Evolutionary conservation across 2,888 invertebrate genomes (phyloP).

Genomic region (Pristionchus japonicus): DNA sequence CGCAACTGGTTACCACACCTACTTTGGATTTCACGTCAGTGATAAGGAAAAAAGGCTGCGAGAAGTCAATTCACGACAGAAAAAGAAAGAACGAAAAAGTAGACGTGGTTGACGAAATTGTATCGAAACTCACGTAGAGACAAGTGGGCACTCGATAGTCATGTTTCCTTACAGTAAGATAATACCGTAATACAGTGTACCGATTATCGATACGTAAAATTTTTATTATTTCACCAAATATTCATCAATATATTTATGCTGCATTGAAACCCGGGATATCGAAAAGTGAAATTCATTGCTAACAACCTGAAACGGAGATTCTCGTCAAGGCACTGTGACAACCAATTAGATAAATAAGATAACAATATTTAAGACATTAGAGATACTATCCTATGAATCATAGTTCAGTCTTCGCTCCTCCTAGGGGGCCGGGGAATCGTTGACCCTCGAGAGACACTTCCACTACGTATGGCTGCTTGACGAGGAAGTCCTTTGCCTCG

Average conservation of each 20-base stretch:
- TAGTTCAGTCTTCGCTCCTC: constrained; percentile 32
- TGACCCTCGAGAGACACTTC: constrained; percentile 71
- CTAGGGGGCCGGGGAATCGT: constrained; percentile 60
- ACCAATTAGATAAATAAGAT: background rate
- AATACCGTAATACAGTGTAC: background rate
- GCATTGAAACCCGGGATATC: background rate
- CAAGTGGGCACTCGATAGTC: background rate
- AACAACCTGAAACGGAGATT: constrained; percentile 22
- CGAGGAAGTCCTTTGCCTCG: constrained; percentile 70
- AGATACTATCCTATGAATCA: background rate
- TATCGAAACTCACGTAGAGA: background rate
- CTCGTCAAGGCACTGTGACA: constrained; percentile 20
- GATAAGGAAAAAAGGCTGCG: background rate
- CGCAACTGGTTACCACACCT: background rate
- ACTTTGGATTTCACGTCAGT: background rate
- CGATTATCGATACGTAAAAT: background rate
- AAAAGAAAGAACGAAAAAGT: background rate
- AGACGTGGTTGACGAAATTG: background rate
- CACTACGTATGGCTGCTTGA: constrained; percentile 67
- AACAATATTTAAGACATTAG: background rate
- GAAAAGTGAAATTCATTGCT: constrained; percentile 32
- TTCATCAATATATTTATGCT: background rate
- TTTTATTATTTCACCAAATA: background rate
- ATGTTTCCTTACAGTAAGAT: background rate
- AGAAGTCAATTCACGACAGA: background rate